Conservation (phyloP, 2,797 vertebrate species). For the Urosaurus nigricauda region DNA sequence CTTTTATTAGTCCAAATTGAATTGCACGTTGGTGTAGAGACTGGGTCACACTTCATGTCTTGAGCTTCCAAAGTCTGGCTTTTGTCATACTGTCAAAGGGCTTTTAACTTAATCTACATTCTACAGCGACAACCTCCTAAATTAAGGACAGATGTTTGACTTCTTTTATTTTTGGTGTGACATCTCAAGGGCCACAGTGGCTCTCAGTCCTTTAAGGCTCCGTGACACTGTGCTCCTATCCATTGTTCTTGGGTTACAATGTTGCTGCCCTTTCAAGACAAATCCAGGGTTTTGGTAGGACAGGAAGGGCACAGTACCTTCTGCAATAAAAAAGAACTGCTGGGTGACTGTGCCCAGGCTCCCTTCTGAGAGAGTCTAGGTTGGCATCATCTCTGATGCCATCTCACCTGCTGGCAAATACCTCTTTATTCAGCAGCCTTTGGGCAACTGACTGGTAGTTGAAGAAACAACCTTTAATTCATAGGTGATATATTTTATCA, state of each 20-base stretch:
- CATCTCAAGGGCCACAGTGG: background rate
- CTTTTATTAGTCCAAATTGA: constrained; percentile 37
- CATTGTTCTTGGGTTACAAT: background rate
- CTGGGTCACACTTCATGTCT: constrained; percentile 28
- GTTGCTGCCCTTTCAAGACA: background rate
- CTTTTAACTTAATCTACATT: constrained; percentile 25
- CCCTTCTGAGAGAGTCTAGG: too few relatives aligned
- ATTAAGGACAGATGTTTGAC: background rate
- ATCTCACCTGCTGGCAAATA: too few relatives aligned
- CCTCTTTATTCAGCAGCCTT: too few relatives aligned
- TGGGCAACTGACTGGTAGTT: too few relatives aligned
- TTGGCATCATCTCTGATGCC: too few relatives aligned
- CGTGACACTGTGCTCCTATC: background rate
- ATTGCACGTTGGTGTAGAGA: constrained; percentile 17
- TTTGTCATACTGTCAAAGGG: constrained; percentile 8
- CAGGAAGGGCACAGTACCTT: too few relatives aligned
- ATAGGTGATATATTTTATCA: too few relatives aligned
- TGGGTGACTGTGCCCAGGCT: background rate
- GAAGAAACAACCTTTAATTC: too few relatives aligned
- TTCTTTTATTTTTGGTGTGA: background rate
- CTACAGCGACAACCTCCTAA: constrained; percentile 22
- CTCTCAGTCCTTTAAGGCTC: background rate
- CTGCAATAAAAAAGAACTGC: background rate
- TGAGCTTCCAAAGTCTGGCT: background rate
- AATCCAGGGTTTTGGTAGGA: background rate